Evolutionary conservation across 2,113 vertebrate genomes (phyloP).

Genomic region (Marmota flaviventris): DNA sequence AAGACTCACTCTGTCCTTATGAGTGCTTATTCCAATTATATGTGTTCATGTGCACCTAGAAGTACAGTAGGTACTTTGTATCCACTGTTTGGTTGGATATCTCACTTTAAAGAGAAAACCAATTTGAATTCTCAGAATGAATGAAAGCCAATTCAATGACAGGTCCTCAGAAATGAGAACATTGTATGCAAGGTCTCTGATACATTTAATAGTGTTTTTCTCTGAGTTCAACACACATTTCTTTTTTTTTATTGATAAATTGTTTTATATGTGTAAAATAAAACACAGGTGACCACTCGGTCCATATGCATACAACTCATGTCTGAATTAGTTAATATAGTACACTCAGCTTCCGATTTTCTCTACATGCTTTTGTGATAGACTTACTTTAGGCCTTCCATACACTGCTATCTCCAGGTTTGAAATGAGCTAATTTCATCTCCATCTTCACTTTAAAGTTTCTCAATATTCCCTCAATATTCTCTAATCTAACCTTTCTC

Average conservation of each 20-base stretch:
- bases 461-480: not conserved
- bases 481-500: not conserved
- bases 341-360: not conserved
- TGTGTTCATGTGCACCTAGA: not conserved
- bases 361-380: not conserved
- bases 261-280: not conserved
- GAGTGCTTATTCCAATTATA: not conserved
- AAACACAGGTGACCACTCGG: not conserved
- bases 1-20: not conserved
- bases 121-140: not conserved
- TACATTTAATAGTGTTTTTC: slow-evolving; percentile 35
- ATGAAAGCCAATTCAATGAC: slow-evolving; percentile 14
- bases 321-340: not conserved
- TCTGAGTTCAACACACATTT: not conserved
- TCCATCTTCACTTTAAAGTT: not conserved
- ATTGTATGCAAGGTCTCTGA: not conserved
- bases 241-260: not conserved
- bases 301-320: not conserved
- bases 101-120: not conserved
- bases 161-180: not conserved
- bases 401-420: not conserved
- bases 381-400: not conserved
- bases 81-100: not conserved
- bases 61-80: not conserved
- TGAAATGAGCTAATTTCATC: not conserved